Conservation (phyloP, 2,113 vertebrate genomes). For the Lepisosteus oculatus region DNA sequence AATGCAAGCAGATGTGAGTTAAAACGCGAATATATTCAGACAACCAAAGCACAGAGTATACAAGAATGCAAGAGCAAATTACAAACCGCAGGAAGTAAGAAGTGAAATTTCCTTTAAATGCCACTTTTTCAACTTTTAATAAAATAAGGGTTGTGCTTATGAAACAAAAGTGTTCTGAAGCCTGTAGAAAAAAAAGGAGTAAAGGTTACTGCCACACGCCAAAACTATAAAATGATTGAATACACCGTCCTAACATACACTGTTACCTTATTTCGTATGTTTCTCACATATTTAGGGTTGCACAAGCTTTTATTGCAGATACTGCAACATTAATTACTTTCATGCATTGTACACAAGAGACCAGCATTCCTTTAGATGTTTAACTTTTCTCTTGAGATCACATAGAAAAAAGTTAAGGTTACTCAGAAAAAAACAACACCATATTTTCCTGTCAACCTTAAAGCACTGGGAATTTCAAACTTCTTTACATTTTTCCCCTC, state of each 20-base stretch:
- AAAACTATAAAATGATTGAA: neutral
- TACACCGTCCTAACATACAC: neutral
- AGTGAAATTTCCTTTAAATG: no score
- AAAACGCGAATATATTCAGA: no score
- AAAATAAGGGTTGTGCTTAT: no score
- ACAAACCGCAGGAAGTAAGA: no score
- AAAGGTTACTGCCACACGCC: no score
- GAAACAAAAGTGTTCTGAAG: no score
- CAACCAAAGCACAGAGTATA: no score
- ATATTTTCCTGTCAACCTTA: slow-evolving; percentile 81
- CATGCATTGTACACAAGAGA: slow-evolving; percentile 70
- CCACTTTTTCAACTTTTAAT: no score
- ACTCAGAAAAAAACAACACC: slow-evolving; percentile 74
- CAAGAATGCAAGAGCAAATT: no score
- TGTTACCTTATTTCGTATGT: neutral
- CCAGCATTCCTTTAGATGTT: slow-evolving; percentile 79
- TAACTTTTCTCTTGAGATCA: slow-evolving; percentile 83
- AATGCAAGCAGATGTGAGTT: no score
- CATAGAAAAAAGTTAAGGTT: slow-evolving; percentile 77
- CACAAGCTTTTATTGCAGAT: slow-evolving; percentile 58
- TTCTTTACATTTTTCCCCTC: slow-evolving; percentile 75
- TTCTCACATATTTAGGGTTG: slow-evolving; percentile 29
- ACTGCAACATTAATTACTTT: slow-evolving; percentile 77
- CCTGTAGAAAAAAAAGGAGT: no score
- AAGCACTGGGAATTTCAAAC: slow-evolving; percentile 79